These are phyloP conservation scores for Tachina lurida DNA, from an alignment of 2,888 invertebrate species.

Conservation along the genomic window DNA sequence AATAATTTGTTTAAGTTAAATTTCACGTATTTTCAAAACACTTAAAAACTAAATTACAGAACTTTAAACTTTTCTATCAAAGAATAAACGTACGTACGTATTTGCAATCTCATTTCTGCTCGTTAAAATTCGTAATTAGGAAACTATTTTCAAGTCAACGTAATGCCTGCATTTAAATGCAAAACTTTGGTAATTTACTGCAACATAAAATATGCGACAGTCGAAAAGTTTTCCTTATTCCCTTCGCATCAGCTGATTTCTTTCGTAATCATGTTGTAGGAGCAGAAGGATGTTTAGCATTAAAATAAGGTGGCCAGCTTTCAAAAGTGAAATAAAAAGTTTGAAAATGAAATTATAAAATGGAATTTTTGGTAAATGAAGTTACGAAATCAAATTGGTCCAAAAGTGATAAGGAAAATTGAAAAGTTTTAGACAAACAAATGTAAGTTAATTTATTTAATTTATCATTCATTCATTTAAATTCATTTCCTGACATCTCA, in stretches of 20 bases:
- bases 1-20: background rate
- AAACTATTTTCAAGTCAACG: conserved; percentile 69
- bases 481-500: too few relatives aligned
- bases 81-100: background rate
- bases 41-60: conserved; percentile 33
- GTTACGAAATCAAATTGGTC: too few relatives aligned
- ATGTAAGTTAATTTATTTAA: too few relatives aligned
- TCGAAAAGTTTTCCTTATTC: conserved; percentile 59
- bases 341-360: background rate
- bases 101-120: conserved; percentile 1
- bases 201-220: conserved; percentile 72
- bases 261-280: background rate
- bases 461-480: too few relatives aligned
- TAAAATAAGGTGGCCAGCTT: conserved; percentile 35
- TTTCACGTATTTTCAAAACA: conserved; percentile 12
- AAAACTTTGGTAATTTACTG: conserved; percentile 73
- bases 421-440: too few relatives aligned
- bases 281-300: background rate
- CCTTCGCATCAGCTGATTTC: conserved; percentile 6
- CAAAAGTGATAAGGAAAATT: too few relatives aligned
- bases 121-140: conserved; percentile 67
- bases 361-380: too few relatives aligned
- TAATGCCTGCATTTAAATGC: conserved; percentile 73
- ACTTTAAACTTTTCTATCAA: conserved; percentile 34
- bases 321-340: background rate